A percentile compares a stretch with the other conserved stretches of the same genome.
phyloP scores from a whole-genome alignment of 2,888 invertebrate genomes.

The Metacarcinus magister region DNA sequence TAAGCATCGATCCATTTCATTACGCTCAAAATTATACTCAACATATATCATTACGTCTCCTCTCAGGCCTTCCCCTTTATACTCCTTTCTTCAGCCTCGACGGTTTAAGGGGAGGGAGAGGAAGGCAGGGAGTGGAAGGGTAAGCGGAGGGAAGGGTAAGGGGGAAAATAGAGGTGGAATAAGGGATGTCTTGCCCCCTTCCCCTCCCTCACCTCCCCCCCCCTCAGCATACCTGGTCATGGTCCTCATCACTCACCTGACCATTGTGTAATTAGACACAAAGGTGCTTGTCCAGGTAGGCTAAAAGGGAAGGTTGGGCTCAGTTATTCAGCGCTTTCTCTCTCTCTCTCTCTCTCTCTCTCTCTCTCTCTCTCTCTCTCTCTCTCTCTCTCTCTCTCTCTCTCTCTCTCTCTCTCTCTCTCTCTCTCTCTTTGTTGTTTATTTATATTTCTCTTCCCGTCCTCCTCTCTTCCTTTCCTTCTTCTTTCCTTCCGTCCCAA shows the following conservation, averaged over 20 bases:
- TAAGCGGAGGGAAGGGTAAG: neutral
- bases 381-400: slow-evolving; percentile 62
- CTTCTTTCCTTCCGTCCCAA: neutral
- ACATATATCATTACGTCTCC: neutral
- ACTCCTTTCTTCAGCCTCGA: neutral
- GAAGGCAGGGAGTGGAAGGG: neutral
- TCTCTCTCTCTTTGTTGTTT: neutral
- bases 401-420: slow-evolving; percentile 63
- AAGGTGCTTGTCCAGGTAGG: slow-evolving; percentile 37
- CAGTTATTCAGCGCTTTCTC: slow-evolving; percentile 23
- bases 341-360: slow-evolving; percentile 58
- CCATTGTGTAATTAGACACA: slow-evolving; percentile 59
- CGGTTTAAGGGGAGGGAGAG: neutral
- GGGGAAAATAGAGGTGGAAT: slow-evolving; percentile 3
- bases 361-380: slow-evolving; percentile 44
- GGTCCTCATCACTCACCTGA: slow-evolving; percentile 47
- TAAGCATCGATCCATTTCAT: neutral
- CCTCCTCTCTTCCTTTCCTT: neutral
- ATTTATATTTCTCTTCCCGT: neutral
- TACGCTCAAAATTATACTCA: neutral
- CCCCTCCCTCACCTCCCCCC: neutral
- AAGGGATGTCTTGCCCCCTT: slow-evolving; percentile 22
- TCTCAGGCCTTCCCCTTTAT: neutral
- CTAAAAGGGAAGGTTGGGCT: neutral
- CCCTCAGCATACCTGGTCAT: neutral